Evolutionary conservation across 30 jellyfish, hydroid and myxozoan species (phyloP), one percentile per base, ranked within the genome.

Genomic region (Hydractinia symbiolongicarpus): DNA sequence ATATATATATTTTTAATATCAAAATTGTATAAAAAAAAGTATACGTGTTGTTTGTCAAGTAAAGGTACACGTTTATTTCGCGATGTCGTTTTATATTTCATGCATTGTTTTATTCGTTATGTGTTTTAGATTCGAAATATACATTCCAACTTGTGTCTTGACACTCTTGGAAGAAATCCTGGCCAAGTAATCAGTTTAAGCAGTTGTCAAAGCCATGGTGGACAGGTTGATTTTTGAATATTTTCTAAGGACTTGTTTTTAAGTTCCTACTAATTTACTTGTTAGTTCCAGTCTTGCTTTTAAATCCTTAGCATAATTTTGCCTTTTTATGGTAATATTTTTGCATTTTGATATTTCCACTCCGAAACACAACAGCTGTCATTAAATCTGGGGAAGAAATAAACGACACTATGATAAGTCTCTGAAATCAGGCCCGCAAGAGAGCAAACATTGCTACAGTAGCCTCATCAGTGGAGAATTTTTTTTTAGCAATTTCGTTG

Each of bases 141-240:
- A 14, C 89, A 57, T n/a, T 83, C 91, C 10, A 86, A 88, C 52
- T 67, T 78, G 5, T 89, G 96, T 62, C 53, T 89, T 76, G 96
- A 89, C 68, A 66, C 96, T 40, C 51, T 89, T 75, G 96, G 90
- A 50, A 94, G 89, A 7, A 79, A 88, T 8, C 90, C 88, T 56
- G 96, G 96, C 49, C 95, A 86, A 54, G 79, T 75, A 11, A 89
- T 89, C 51, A 93, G 85, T 13, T 73, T 89, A 10, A 75, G 82
- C 53, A 91, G 88, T 40, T 89, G 96, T 69, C 96, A 89, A 54
- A 82, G 83, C 30, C 87, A 73, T 55, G 96, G 94, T 6, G 96
- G 96, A n/a, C 96, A 89, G 96, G 96, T 88, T 13, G 19, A 4
- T 16, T 7, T 50, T 5, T 8, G 1, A 14, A 52, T 68, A 1